Percentiles rank a stretch among this genome's conserved stretches.
Evolutionary conservation across 1,140 invertebrate genomes (phyloP).

Genomic region (Sitophilus oryzae): DNA sequence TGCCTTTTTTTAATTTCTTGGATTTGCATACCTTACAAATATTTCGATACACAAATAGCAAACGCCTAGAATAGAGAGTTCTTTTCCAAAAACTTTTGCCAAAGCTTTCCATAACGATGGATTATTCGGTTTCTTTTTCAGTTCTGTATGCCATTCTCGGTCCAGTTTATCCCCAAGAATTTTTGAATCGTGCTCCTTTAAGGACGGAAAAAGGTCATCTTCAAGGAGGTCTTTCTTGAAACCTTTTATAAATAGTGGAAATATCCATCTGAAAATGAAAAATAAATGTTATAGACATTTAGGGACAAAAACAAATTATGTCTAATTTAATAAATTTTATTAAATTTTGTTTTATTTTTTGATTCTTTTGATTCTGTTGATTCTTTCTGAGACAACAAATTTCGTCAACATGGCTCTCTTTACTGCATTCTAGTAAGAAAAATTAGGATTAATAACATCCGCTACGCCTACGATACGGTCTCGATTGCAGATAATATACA

Average conservation of each 20-base stretch:
- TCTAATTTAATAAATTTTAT: too few species aligned
- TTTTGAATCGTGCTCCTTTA: conserved; percentile 23
- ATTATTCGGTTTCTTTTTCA: conserved; percentile 12
- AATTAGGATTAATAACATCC: too few species aligned
- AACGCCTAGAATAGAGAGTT: conserved; percentile 1
- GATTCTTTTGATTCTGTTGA: too few species aligned
- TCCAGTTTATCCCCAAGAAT: conserved; percentile 51
- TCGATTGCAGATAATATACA: too few species aligned
- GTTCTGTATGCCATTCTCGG: conserved; percentile 49
- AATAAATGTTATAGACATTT: too few species aligned
- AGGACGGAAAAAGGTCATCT: conserved; percentile 23
- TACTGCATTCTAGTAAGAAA: too few species aligned
- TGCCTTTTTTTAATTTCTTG: not conserved
- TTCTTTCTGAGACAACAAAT: too few species aligned
- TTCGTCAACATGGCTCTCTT: too few species aligned
- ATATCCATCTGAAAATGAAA: conserved; percentile 38
- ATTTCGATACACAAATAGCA: not conserved
- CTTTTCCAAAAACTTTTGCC: conserved; percentile 36
- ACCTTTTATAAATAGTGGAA: conserved; percentile 30
- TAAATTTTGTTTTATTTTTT: too few species aligned
- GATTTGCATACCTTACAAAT: not conserved
- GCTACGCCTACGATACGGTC: too few species aligned
- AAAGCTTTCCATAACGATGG: conserved; percentile 42
- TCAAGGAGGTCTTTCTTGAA: conserved; percentile 21
- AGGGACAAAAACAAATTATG: too few species aligned